Evolutionary conservation across 2,888 invertebrate genomes (phyloP), one percentile per base, ranked within the genome.

Genomic region (Stenoptilia bipunctidactyla): DNA sequence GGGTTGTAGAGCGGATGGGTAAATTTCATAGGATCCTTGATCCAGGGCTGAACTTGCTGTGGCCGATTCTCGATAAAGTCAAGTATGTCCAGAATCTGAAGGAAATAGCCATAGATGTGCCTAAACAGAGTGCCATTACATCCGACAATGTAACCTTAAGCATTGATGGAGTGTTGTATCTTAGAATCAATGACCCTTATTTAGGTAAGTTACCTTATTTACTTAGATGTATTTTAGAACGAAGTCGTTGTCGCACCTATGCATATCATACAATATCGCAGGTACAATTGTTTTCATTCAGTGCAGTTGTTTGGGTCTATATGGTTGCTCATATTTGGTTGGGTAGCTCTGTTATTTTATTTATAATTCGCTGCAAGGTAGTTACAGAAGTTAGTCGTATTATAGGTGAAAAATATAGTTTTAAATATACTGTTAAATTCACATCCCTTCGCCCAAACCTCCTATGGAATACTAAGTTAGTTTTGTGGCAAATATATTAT

Each of bases 101-200:
- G 70, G 99, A 99, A 92, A 95, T 99, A 53, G 98, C 99, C 0
- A 98, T 99, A 56, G 98, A 98, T 83, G 96, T 99, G 40, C 99
- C 99, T 0, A 94, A 98, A 67, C 99, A 99, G 74, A 96, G 96
- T 71, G 99, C 99, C 13, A 98, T 99, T 54, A 98, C 98, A 12
- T 88, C 93, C 42, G 99, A 99, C 73, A 99, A 99, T 85, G 99
- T 99, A 0, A 97, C 96, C 0, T 79, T 99, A 40, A 93, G 91
- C 58, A 95, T 99, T 59, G 99, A 99, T 80, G 99, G 98, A 44
- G 98, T 99, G 1, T 84, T 99, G 38, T 99, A 98, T 73, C 87
- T 99, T 41, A 87, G 94, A 61, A 94, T 99, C 52, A 86, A 94
- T 42, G 94, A 99, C 79, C 93, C 99, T 1, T 98, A 97, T 69